Percentiles rank a stretch among this genome's conserved stretches.
Conservation (phyloP, 2,113 vertebrate genomes). For the Steatornis caripensis region DNA sequence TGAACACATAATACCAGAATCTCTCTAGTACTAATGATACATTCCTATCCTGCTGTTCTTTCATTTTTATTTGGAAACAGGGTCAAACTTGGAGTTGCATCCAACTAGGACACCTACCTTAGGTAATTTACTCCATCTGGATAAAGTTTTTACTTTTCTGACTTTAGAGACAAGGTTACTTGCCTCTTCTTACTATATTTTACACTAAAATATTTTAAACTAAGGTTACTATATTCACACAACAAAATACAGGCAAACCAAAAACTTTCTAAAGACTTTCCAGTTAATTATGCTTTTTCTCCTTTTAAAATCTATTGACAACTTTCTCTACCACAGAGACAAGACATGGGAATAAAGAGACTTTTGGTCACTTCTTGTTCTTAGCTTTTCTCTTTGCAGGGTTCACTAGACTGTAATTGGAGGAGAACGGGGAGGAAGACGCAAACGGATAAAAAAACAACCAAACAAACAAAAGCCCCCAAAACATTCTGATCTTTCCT, state of each 20-base stretch:
- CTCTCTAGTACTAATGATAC: background rate
- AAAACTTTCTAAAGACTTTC: background rate
- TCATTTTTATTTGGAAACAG: background rate
- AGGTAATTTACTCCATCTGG: background rate
- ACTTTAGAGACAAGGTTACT: background rate
- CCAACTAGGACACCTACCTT: background rate
- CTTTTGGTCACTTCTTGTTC: background rate
- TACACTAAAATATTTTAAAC: background rate
- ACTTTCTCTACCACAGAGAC: background rate
- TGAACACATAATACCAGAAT: background rate
- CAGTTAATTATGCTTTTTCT: background rate
- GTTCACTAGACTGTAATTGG: background rate
- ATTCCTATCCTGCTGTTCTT: background rate
- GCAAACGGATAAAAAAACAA: background rate
- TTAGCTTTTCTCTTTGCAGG: background rate
- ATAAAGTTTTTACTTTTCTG: background rate
- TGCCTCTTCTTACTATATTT: background rate
- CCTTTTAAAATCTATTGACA: background rate
- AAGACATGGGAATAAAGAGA: background rate
- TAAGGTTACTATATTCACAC: background rate
- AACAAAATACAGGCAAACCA: background rate
- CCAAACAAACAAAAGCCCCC: background rate
- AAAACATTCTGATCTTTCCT: background rate
- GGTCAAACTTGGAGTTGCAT: background rate
- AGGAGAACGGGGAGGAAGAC: rapidly evolving